These are phyloP conservation scores for Lepidocolaptes lacrymiger DNA, from an alignment of 2,797 vertebrate species.

Conservation along the genomic window DNA sequence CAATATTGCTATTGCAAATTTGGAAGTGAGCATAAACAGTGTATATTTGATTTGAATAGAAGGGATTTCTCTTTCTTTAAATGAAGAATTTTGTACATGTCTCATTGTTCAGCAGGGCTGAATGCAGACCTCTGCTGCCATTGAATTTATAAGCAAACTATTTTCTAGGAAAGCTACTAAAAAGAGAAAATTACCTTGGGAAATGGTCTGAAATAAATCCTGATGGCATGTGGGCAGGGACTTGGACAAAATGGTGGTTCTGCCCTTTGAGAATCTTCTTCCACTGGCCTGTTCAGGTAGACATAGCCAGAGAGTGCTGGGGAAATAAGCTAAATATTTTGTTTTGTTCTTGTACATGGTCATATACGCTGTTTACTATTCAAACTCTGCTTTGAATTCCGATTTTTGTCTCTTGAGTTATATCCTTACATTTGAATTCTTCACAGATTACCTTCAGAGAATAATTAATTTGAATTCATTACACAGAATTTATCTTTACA, in stretches of 20 bases:
- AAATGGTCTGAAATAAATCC: background rate
- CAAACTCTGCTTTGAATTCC: background rate
- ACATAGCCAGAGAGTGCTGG: background rate
- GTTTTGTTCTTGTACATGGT: background rate
- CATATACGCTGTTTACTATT: background rate
- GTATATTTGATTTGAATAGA: background rate
- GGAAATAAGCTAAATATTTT: background rate
- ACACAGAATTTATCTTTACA: background rate
- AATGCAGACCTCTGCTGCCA: background rate
- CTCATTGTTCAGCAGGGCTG: background rate
- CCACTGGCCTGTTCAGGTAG: background rate
- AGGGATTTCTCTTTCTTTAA: background rate
- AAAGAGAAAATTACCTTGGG: background rate
- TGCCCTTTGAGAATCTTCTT: background rate
- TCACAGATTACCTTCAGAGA: background rate
- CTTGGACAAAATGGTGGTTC: background rate
- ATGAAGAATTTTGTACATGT: background rate
- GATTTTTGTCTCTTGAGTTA: background rate
- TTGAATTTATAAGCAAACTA: background rate
- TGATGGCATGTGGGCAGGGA: background rate
- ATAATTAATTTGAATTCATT: background rate
- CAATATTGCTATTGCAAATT: accelerated
- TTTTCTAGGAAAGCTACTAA: background rate
- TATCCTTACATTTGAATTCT: background rate
- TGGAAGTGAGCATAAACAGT: accelerated